Base-by-base conservation (phyloP, 1,140 invertebrate genomes). In the Bombus picipes region DNA sequence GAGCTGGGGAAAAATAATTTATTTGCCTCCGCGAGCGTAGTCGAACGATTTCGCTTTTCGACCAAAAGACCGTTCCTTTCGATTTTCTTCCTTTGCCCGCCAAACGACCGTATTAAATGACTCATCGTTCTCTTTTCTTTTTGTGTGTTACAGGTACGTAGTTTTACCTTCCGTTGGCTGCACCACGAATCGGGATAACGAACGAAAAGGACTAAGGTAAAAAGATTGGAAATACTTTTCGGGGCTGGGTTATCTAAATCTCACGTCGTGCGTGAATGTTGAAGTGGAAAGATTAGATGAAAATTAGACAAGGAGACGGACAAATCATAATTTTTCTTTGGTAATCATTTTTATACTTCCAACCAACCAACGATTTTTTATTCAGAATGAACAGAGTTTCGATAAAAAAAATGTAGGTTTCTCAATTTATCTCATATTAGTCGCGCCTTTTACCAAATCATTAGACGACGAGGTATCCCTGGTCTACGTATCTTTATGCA, bases 111-210 rank as follows among this genome's bases (percentile, higher is more conserved):
- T 79, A 75, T 75, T 70, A 81, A 89, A 43, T 32, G 62, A 77
- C 77, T 76, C 70, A 25, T 59, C 62, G 39, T 82, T 68, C 53
- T 32, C 15, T 86, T 2, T 66, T 34, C 15, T 3, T 34, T 87
- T 85, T 87, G 81, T 89, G 32, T 89, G 88, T 89, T 89, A n/a
- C 88, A 89, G 88, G 88, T 89, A 89, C 85, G 88, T 89, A 71
- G 34, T 47, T 57, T 70, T 22, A 53, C n/a, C 65, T 37, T 13
- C n/a, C 65, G 18, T 39, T 80, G 47, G 28, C 32, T 28, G n/a
- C 28, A 12, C 28, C 57, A 15, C 5, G 34, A 32, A 75, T 77
- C 34, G 37, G 6, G n/a, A 22, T 73, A 73, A 81, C 80, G 80
- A 73, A 47, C 37, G 62, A 28, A 22, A 18, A 12, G 32, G 13